Percentiles rank a stretch among this genome's conserved stretches.
Conservation (phyloP, 1,140 invertebrate species). For the Drosophila equinoxialis region DNA sequence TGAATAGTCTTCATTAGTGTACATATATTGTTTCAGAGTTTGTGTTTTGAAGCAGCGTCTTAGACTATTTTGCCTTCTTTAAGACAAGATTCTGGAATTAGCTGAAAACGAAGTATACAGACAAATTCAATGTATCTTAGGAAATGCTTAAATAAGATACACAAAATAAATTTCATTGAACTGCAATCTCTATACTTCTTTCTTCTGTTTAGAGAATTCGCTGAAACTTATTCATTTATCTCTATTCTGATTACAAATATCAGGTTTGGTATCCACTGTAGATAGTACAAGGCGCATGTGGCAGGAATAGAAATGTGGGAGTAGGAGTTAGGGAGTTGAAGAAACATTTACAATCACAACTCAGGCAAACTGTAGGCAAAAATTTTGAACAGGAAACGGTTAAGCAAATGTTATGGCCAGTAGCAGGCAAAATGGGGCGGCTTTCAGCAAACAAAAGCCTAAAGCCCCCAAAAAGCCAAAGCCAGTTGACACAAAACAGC, state of each 20-base stretch:
- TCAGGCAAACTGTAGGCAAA: slow-evolving; percentile 37
- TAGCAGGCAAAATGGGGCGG: slow-evolving; percentile 66
- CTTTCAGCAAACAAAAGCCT: slow-evolving; percentile 56
- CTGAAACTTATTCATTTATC: no score
- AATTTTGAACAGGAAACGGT: slow-evolving; percentile 74
- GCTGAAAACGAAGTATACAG: no score
- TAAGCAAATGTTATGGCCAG: slow-evolving; percentile 72
- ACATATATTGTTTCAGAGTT: no score
- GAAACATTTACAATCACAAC: slow-evolving; percentile 48
- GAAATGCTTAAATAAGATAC: no score
- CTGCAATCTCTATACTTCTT: no score
- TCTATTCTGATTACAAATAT: neutral
- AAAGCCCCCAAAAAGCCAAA: slow-evolving; percentile 34
- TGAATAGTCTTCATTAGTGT: no score
- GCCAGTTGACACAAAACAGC: slow-evolving; percentile 72
- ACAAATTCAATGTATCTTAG: no score
- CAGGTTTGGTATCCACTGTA: neutral
- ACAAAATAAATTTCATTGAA: no score
- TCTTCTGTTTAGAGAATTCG: no score
- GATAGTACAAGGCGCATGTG: neutral
- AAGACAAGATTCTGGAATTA: no score
- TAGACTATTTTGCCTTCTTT: no score
- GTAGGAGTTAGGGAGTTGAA: slow-evolving; percentile 37
- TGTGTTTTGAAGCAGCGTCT: no score
- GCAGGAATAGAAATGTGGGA: neutral